Evolutionary conservation across 2,113 vertebrate genomes (phyloP), one percentile per base, ranked within the genome.

Genomic region (Lethenteron reissneri): DNA sequence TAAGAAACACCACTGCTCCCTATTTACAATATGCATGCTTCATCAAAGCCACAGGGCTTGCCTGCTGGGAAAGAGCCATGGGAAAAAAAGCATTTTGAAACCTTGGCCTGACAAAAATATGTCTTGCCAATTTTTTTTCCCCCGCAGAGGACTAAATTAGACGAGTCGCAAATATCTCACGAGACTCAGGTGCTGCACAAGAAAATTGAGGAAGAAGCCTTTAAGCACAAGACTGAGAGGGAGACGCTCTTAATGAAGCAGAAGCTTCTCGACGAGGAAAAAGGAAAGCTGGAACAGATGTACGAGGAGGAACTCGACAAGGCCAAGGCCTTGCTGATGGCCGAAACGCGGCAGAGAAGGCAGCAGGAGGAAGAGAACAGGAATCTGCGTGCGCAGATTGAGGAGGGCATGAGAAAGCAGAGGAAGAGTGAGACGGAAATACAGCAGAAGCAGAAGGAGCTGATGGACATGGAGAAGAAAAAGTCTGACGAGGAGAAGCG

Each of bases 121-220:
- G 41, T 41, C 41, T 41, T 41, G 41, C 41, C 41, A 41, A 41
- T 41, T 41, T 41, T 41, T 41, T 68, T 68, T 8, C 21, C 21
- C n/a, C 25, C 25, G 25, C 64, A 68, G 64, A 11, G 25, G 25
- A 25, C 64, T 68, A n/a, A 25, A 68, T 68, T 68, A 68, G n/a
- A n/a, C 64, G 64, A 68, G 64, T 68, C 64, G 25, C n/a, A 68
- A 17, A n/a, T 68, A n/a, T 17, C 25, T 68, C 64, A 68, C 25
- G 64, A 68, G 64, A 10, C 64, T 68, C 64, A 68, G 25, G 25
- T 25, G n/a, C 25, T 68, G 25, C 64, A 11, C n/a, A 68, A 68
- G 64, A 68, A 25, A 68, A 68, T 68, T 68, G 64, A 68, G 25
- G 64, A 68, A 68, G 64, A 68, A 68, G 25, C 64, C 25, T 68